These are phyloP conservation scores for Microctonus aethiopoides DNA, from an alignment of 2,888 invertebrate genomes.

Conservation along the genomic window DNA sequence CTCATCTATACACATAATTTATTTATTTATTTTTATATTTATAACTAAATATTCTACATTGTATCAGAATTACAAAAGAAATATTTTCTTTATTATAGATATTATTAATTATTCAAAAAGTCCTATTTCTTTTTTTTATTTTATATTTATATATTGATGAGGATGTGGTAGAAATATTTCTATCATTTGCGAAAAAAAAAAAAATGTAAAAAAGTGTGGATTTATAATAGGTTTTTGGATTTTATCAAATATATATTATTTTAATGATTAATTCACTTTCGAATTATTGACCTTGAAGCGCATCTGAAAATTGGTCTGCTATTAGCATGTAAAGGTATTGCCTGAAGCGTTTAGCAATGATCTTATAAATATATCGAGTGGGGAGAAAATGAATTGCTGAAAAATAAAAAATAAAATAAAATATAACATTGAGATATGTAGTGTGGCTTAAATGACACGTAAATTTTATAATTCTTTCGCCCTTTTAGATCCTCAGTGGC, in stretches of 20 bases:
- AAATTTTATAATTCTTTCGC: neutral
- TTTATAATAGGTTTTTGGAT: too few relatives aligned
- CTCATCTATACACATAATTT: neutral
- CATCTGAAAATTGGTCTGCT: slow-evolving; percentile 48
- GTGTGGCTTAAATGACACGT: neutral
- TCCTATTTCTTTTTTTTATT: too few relatives aligned
- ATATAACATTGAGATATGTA: slow-evolving; percentile 16
- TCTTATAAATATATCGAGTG: neutral
- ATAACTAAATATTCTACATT: too few relatives aligned
- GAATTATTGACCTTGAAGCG: slow-evolving; percentile 49
- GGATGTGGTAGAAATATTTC: too few relatives aligned
- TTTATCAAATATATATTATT: slow-evolving; percentile 8
- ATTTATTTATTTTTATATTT: neutral
- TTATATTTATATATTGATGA: too few relatives aligned
- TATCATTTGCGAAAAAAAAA: too few relatives aligned
- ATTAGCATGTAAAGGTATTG: slow-evolving; percentile 39
- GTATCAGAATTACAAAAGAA: too few relatives aligned
- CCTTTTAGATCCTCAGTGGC: neutral
- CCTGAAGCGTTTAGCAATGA: neutral
- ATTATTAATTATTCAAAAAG: too few relatives aligned
- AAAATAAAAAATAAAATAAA: slow-evolving; percentile 31
- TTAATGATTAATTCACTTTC: neutral
- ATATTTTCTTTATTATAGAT: too few relatives aligned
- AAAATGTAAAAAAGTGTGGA: too few relatives aligned
- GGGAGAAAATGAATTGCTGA: slow-evolving; percentile 50